Conservation (phyloP, 2,113 vertebrate species). For the Melanerpes aurifrons region DNA sequence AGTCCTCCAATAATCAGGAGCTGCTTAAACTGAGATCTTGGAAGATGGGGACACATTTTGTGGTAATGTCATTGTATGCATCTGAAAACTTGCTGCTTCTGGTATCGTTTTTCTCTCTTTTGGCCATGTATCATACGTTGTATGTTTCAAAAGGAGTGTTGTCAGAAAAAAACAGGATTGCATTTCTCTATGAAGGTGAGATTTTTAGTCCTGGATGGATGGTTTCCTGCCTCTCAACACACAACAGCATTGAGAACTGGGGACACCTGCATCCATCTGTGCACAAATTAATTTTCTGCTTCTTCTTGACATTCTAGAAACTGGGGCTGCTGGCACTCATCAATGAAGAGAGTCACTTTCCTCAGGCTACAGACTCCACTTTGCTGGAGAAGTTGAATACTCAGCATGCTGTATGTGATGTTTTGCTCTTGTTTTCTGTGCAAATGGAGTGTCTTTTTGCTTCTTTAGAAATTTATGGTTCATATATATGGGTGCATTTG, state of each 20-base stretch:
- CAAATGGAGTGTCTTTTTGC: not conserved
- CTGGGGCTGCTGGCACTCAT: conserved; percentile 93
- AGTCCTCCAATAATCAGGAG: not conserved
- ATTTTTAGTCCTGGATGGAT: not conserved
- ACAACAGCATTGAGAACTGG: not conserved
- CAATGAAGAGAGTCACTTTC: conserved; percentile 98
- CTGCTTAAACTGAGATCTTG: not conserved
- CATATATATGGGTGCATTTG: not conserved
- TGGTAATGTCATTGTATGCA: not conserved
- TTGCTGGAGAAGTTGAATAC: conserved; percentile 92
- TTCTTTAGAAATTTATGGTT: not conserved
- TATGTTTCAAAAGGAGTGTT: not conserved
- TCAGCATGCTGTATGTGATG: conserved; percentile 88
- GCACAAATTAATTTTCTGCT: not conserved
- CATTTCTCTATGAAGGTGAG: not conserved
- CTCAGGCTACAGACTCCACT: conserved; percentile 93
- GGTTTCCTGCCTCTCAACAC: not conserved
- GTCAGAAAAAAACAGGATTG: not conserved
- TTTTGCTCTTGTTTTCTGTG: not conserved
- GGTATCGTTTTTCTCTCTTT: not conserved
- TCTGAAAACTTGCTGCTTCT: not conserved
- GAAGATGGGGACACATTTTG: not conserved
- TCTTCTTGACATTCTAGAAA: conserved; percentile 82
- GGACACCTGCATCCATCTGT: not conserved
- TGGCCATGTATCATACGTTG: not conserved